Base-by-base conservation (phyloP, 2,888 invertebrate species). In the Danaus chrysippus region DNA sequence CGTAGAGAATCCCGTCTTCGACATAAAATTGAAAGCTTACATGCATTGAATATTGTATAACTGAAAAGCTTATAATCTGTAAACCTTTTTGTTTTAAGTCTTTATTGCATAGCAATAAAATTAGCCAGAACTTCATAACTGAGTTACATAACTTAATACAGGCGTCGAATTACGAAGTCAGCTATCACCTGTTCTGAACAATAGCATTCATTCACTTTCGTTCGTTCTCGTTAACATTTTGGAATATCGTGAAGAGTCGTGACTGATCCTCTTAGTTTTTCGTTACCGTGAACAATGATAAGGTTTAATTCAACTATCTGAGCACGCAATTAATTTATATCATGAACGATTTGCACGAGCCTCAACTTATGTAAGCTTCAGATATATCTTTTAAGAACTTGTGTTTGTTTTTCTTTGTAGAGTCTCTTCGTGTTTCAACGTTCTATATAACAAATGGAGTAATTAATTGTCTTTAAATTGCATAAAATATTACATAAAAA, bases 221-320 rank as follows among this genome's bases (percentile, higher is more conserved):
- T 79, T 78, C 73, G 79, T 75, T 66, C 81, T 82, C 72, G 85
- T 84, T 85, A 86, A 82, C 86, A 85, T 86, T 86, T 85, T 79
- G 77, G 79, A 79, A 79, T 82, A 83, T 78, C 79, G 81, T 80
- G 76, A 79, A 76, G 73, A 77, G 77, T 87, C 88, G 88, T 87
- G 88, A 88, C 87, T 73, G 71, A 74, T 74, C 76, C 79, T 79
- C 75, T 75, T 86, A 81, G 83, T 85, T 86, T 84, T 86, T 83
- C 67, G 81, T 71, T 76, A 81, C 84, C 86, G 86, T 86, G 87
- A 84, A 71, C 70, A 58, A 66, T 65, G 68, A 67, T 66, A 66
- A 67, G 62, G 57, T 61, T 49, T 46, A n/a, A 43, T 42, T 66
- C 55, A 61, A 56, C 44, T 58, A 64, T 64, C 66, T 62, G 62